Evolutionary conservation across 2,113 vertebrate species (phyloP), one percentile per base, ranked within the genome.

Genomic region (Arvicanthis niloticus): DNA sequence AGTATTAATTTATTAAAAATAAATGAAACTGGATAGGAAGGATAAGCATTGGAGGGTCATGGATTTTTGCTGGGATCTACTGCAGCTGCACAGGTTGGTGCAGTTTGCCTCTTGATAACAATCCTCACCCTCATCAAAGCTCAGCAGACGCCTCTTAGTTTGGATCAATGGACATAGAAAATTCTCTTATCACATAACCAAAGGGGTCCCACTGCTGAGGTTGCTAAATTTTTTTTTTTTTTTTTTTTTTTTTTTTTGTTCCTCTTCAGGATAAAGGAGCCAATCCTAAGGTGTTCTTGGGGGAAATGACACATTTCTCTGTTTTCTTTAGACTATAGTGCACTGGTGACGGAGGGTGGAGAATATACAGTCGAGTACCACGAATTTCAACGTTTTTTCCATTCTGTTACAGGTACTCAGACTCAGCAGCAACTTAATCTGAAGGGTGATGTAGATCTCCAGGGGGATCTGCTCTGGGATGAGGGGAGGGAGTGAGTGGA

Each of bases 361-460:
- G 99, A 99, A 68, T 99, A 99, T 88, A 99, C 99, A 0, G 98
- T 99, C 31, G 99, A 99, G 96, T 99, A 99, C 91, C 98, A 99
- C 78, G 98, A 98, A 58, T 98, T 99, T 0, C 98, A 98, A 48
- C 98, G 99, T 2, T 97, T 99, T 88, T 98, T 99, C 73, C 98
- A 97, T 95, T 98, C 94, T 95, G 97, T 98, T 78, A 96, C 98
- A 91, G 98, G 99, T 99, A 98, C 98, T 95, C 75, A 48, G 45
- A 98, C 98, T 96, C 76, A 42, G 51, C 80, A 22, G 58, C 0
- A 58, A 58, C 8, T 15, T 94, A 81, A 3, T 62, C 56, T 82
- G 29, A 81, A 67, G 6, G 13, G 53, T 51, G 60, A 53, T 75
- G 22, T 45, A 19, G 31, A 34, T 17, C 76, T 87, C 29, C 24